A percentile compares a stretch with the other conserved stretches of the same genome.
These are phyloP conservation scores for Catotricha subobsoleta DNA, from an alignment of 2,888 invertebrate species.

Conservation along the genomic window DNA sequence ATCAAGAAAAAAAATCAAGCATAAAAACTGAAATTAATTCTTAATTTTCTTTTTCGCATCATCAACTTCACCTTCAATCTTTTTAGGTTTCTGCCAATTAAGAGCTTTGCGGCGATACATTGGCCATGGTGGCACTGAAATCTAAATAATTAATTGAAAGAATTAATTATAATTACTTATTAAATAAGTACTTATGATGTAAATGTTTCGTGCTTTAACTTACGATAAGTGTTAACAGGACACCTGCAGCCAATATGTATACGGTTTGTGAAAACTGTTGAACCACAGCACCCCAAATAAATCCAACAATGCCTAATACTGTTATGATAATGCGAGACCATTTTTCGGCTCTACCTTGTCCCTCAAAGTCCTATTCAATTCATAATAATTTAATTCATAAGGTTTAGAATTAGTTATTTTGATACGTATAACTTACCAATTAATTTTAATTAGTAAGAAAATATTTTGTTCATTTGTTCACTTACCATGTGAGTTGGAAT, in stretches of 20 bases:
- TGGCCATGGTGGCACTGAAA: conserved; percentile 93
- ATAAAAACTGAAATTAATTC: conserved; percentile 7
- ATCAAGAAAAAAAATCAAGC: neutral
- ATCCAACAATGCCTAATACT: conserved; percentile 76
- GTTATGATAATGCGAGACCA: conserved; percentile 78
- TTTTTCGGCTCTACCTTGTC: conserved; percentile 78
- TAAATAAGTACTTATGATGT: neutral
- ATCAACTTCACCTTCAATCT: conserved; percentile 23
- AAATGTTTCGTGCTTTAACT: conserved; percentile 25
- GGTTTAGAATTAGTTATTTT: conserved; percentile 1
- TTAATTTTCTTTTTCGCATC: conserved; percentile 38
- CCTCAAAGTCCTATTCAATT: conserved; percentile 59
- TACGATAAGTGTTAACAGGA: conserved; percentile 67
- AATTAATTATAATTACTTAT: neutral
- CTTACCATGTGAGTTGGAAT: conserved; percentile 31
- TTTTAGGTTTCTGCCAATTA: conserved; percentile 64
- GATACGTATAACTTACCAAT: neutral
- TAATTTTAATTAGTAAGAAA: neutral
- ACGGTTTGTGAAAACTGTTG: conserved; percentile 94
- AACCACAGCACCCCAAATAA: conserved; percentile 82
- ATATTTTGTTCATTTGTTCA: neutral
- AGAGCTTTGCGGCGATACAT: conserved; percentile 77
- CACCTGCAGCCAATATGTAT: conserved; percentile 81
- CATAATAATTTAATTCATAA: neutral
- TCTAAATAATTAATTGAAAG: conserved; percentile 24